Percentiles rank a stretch among this genome's conserved stretches.
These are phyloP conservation scores for Carcharodon carcharias DNA, from an alignment of 2,797 vertebrate species.

Conservation along the genomic window DNA sequence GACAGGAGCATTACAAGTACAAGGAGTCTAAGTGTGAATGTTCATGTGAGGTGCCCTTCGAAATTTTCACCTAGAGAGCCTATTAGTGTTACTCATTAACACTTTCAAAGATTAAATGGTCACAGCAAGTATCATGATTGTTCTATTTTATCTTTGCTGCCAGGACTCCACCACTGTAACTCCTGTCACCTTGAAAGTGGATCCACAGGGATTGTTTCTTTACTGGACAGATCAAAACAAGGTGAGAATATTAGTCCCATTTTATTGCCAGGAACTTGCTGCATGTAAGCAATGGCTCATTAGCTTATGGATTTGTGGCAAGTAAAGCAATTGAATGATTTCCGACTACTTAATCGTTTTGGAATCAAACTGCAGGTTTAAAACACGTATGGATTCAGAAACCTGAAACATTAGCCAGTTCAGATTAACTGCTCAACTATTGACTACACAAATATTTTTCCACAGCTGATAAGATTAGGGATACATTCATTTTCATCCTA, in stretches of 20 bases:
- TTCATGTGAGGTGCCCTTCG: not conserved
- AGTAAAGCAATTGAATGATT: not conserved
- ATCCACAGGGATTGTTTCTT: conserved; percentile 71
- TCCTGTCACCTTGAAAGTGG: conserved; percentile 64
- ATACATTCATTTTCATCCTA: not conserved
- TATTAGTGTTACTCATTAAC: conserved; percentile 26
- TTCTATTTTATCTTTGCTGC: conserved; percentile 41
- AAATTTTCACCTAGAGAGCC: not conserved
- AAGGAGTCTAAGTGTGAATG: not conserved
- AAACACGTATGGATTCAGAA: not conserved
- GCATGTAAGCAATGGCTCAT: not conserved
- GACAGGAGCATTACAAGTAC: not conserved
- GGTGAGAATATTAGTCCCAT: conserved; percentile 53
- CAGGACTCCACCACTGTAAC: conserved; percentile 67
- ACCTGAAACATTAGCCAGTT: not conserved
- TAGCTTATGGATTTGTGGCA: not conserved
- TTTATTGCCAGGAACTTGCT: not conserved
- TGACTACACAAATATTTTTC: not conserved
- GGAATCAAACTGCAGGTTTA: not conserved
- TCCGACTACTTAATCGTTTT: not conserved
- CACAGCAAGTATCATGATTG: conserved; percentile 38
- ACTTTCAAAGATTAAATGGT: not conserved
- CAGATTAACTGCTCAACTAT: not conserved
- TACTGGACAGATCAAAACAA: conserved; percentile 74
- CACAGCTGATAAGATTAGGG: too few species aligned